phyloP scores from a whole-genome alignment of 1,140 invertebrate species.

The Solenopsis fugax region DNA sequence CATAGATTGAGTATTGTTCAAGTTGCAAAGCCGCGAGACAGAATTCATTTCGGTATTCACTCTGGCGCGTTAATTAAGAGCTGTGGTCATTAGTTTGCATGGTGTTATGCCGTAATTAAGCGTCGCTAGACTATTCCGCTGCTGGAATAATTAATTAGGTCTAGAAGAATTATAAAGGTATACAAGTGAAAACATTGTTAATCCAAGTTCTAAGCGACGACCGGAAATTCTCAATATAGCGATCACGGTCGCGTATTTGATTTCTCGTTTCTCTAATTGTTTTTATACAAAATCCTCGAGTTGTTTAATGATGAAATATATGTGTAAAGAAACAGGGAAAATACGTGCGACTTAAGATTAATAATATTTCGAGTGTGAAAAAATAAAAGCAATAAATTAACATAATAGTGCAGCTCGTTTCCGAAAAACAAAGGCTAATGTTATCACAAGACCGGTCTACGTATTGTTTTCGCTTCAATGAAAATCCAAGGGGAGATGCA shows the following conservation, averaged over 20 bases:
- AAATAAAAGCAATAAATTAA: slow-evolving; percentile 19
- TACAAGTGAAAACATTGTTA: slow-evolving; percentile 37
- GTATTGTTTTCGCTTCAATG: slow-evolving; percentile 75
- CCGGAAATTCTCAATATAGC: slow-evolving; percentile 39
- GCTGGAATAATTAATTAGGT: slow-evolving; percentile 68
- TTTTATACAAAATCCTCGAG: background rate
- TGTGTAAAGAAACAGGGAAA: background rate
- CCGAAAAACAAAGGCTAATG: slow-evolving; percentile 48
- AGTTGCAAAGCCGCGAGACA: slow-evolving; percentile 6
- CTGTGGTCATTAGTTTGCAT: slow-evolving; percentile 52
- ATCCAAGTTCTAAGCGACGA: slow-evolving; percentile 10
- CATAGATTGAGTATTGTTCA: slow-evolving; percentile 47
- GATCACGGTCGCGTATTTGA: slow-evolving; percentile 25
- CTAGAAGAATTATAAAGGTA: background rate
- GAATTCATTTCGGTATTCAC: slow-evolving; percentile 43
- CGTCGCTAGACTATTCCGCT: slow-evolving; percentile 30
- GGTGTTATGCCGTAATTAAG: slow-evolving; percentile 60
- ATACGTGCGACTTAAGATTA: background rate
- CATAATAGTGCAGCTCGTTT: slow-evolving; percentile 36
- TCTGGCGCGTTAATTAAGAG: slow-evolving; percentile 64
- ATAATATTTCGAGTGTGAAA: background rate
- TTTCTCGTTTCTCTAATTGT: background rate
- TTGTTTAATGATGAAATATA: background rate
- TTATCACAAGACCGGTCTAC: slow-evolving; percentile 49
- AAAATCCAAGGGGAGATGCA: slow-evolving; percentile 64